A percentile compares a stretch with the other conserved stretches of the same genome.
Conservation (phyloP, 2,113 vertebrate species). For the Drymodes brunneopygia region DNA sequence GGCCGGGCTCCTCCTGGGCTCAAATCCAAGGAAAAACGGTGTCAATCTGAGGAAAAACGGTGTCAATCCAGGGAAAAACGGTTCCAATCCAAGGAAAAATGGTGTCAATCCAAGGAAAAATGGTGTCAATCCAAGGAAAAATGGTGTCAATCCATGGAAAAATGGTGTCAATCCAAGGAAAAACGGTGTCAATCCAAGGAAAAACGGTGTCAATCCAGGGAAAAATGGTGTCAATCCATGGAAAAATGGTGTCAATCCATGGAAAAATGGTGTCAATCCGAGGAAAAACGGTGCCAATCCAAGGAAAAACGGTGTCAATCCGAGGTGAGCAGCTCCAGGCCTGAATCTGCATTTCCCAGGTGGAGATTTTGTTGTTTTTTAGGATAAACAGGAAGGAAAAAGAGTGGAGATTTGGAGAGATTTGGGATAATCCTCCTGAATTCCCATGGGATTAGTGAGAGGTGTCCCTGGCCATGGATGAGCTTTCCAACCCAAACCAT, state of each 20-base stretch:
- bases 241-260: accelerated
- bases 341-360: accelerated
- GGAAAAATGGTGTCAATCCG: accelerated
- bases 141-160: no score
- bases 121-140: accelerated
- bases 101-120: not conserved
- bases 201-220: accelerated
- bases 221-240: no score
- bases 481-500: not conserved
- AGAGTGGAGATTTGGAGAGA: accelerated
- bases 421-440: not conserved
- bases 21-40: accelerated
- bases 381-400: not conserved
- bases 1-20: not conserved
- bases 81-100: accelerated
- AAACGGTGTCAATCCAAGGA: accelerated
- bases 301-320: no score
- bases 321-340: accelerated
- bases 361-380: accelerated
- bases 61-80: accelerated
- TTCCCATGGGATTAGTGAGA: accelerated
- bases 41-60: accelerated
- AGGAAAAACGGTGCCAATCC: accelerated
- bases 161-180: not conserved
- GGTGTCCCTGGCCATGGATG: not conserved